Evolutionary conservation across 2,113 vertebrate species (phyloP).

Genomic region (Phrynocephalus versicolor): DNA sequence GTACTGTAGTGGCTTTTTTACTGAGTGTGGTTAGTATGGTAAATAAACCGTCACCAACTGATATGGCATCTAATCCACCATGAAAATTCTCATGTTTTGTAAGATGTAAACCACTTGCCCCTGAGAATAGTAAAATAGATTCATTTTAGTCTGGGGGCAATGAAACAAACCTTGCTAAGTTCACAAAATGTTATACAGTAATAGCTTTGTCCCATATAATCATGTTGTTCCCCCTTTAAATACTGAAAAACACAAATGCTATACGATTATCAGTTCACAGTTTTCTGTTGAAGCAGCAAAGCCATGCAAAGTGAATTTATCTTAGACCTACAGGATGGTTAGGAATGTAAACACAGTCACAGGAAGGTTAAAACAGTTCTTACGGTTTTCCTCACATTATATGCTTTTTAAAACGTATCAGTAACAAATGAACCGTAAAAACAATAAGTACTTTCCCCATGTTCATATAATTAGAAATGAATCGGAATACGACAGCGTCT

Average conservation of each 20-base stretch:
- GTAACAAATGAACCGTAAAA: background rate
- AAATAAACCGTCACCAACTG: constrained; percentile 96
- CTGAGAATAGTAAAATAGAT: constrained; percentile 69
- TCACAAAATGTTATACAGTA: constrained; percentile 12
- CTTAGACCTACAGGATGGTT: background rate
- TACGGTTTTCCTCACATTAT: too few species aligned
- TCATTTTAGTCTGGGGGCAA: constrained; percentile 16
- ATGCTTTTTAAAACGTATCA: background rate
- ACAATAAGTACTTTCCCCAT: background rate
- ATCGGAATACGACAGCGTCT: background rate
- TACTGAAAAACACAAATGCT: background rate
- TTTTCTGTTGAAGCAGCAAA: background rate
- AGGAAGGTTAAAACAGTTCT: too few species aligned
- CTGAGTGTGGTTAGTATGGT: constrained; percentile 97
- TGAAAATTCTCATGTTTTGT: constrained; percentile 99
- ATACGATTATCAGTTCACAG: background rate
- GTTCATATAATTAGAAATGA: background rate
- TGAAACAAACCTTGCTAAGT: constrained; percentile 5
- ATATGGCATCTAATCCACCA: constrained; percentile 96
- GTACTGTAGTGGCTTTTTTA: constrained; percentile 94
- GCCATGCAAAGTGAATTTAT: background rate
- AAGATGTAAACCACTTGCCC: constrained; percentile 96
- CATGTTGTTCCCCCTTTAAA: background rate
- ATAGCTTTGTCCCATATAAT: background rate
- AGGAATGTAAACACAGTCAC: background rate